Evolutionary conservation across 2,888 invertebrate species (phyloP), one percentile per base, ranked within the genome.

Genomic region (Malachius bipustulatus): DNA sequence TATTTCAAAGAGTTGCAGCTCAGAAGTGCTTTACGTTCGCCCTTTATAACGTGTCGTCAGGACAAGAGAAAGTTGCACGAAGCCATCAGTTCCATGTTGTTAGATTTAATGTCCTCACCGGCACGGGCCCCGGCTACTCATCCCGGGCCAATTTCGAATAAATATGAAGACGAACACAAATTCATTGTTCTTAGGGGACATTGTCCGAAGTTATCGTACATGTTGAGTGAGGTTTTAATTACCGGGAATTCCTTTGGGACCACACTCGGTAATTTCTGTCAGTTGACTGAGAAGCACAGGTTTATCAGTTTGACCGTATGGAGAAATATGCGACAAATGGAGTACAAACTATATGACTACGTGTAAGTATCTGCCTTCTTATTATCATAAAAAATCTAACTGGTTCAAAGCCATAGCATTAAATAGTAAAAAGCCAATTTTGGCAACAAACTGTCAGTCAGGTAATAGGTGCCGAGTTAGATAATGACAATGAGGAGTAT

Each of bases 281-380:
- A 65, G 13, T 65, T 70, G 44, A 64, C 66, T 1, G 48, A 56
- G 11, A 70, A 73, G 41, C 54, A 76, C 24, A 59, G 55, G 19
- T 57, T 56, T 3, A 47, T 78, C 10, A 66, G 69, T 42, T 64
- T 67, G 40, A 57, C 70, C 8, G 45, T 79, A 4, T 79, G 78
- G 78, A 70, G 66, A 37, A 77, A 78, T 51, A 65, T 70, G 31
- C 64, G 65, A 1, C 63, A 67, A 1, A 47, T 77, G 14, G 66
- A 69, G 30, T 57, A 64, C 0, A 47, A 59, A 3, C 58, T 64
- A 19, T 59, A 63, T 3, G 55, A 68, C 40, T 67, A 65, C 50
- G 40, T 64, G 67, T 69, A 54, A 61, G 68, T 63, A n/a, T n/a
- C n/a, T n/a, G n/a, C n/a, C n/a, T n/a, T n/a, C n/a, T n/a, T n/a